Evolutionary conservation across 2,888 invertebrate genomes (phyloP), one percentile per base, ranked within the genome.

Genomic region (Flabesymbios commensalis): DNA sequence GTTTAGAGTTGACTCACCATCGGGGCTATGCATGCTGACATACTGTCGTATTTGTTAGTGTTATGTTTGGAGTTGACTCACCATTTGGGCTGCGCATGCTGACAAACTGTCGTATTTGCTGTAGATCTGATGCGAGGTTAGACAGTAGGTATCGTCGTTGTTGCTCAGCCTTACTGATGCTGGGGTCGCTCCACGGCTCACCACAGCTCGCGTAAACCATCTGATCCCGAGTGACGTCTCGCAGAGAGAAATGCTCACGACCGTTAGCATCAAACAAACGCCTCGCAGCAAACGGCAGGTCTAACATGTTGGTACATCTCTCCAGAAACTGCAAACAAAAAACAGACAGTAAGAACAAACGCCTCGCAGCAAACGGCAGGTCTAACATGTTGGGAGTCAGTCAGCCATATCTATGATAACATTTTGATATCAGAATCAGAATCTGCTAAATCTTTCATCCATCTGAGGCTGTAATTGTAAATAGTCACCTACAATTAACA

Each of bases 101-200:
- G 59, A 77, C 75, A 68, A 72, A 82, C 64, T 80, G 78, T 36
- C 75, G 60, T 19, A 83, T 79, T 64, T 81, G 79, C 19, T 72
- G 71, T 2, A 83, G 72, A 64, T 83, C 83, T 33, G 75, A 72
- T 0, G 77, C 71, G 28, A 83, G 71, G 65, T 80, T 79, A 14
- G 78, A 74, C 61, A 82, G 68, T n/a, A 79, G 68, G 58, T 74
- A 69, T 45, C 80, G 69, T 22, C 79, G 67, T 64, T 80, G 77
- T 57, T 81, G 81, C 64, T 83, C 81, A 2, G 74, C 72, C 57
- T 73, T 74, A 31, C 75, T 75, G n/a, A 79, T 68, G 49, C 68
- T 71, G 0, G 83, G 82, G 67, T 81, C 79, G 5, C 70, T 72
- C 82, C 82, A 82, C 1, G 74, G 61, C 59, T 83, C 83, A 3